Evolutionary conservation across 2,888 invertebrate genomes (phyloP), one percentile per base, ranked within the genome.

Genomic region (Vanessa cardui): DNA sequence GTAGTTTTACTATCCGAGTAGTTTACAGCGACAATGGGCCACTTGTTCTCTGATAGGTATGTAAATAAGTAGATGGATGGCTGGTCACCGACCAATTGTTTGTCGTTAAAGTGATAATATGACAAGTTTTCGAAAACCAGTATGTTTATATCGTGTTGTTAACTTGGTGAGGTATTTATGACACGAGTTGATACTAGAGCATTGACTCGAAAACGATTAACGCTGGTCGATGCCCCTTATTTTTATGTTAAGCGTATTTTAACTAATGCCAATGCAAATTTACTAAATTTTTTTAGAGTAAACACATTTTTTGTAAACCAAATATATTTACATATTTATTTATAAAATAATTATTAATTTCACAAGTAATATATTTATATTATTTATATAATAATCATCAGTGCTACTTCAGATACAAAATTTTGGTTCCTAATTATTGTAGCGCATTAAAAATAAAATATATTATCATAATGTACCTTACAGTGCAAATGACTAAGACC

Each of bases 51-150:
- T 79, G 92, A 92, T 92, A 92, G 86, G 83, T 81, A 92, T 92
- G 92, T 89, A 90, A 92, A 92, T 92, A 86, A 79, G 83, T 87
- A 83, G 87, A 87, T 86, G 88, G 89, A 88, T 91, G 89, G 76
- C 78, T 89, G 91, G 90, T 88, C 91, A 89, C 89, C 89, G 83
- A 88, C 83, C 82, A 85, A 81, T 84, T 80, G 78, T 78, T 79
- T 75, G 76, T 75, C 72, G 75, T 74, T 75, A 73, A 77, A 62
- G 68, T 64, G 82, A 86, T 86, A 87, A 85, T 73, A 68, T 50
- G 69, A 78, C 79, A 74, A 74, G 78, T 81, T 80, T 72, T 71
- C 63, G 60, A 68, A 66, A 76, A 77, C 75, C 68, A 70, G 72
- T 73, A 66, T 54, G 64, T 72, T 71, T 71, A 70, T 47, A 63